Percentiles rank a stretch among this genome's conserved stretches.
Evolutionary conservation across 2,888 invertebrate genomes (phyloP).

Genomic region (Lasioglossum vierecki): DNA sequence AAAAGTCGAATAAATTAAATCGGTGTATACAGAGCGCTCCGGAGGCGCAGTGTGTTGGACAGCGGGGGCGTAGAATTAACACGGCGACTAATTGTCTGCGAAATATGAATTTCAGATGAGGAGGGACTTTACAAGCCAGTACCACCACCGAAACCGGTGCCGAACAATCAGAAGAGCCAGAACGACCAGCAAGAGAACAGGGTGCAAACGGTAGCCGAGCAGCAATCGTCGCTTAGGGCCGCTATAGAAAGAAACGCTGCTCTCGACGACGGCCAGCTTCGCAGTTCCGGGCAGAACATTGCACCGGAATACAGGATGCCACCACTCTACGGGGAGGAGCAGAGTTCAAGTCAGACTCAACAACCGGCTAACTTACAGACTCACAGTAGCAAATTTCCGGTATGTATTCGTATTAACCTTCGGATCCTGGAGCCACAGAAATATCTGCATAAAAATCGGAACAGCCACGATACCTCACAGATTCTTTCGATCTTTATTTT

Average conservation of each 20-base stretch:
- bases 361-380: constrained; percentile 87
- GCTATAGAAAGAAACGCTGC: constrained; percentile 55
- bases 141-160: constrained; percentile 87
- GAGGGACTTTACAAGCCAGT: constrained; percentile 87
- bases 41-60: not conserved
- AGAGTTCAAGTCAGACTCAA: constrained; percentile 83
- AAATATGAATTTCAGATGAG: constrained; percentile 82
- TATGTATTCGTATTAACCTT: constrained; percentile 80
- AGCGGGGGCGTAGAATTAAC: not conserved
- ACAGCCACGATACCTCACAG: not conserved
- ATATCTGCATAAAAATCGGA: not conserved
- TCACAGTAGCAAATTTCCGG: constrained; percentile 92
- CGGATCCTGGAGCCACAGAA: not conserved
- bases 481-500: not conserved
- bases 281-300: constrained; percentile 77
- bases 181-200: constrained; percentile 86
- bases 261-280: constrained; percentile 81
- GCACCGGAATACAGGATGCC: constrained; percentile 81
- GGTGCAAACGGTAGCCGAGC: constrained; percentile 85
- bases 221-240: constrained; percentile 56
- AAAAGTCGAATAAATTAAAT: constrained; percentile 1
- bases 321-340: constrained; percentile 83
- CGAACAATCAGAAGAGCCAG: constrained; percentile 77
- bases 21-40: not conserved
- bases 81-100: not conserved